Conservation (phyloP, 2,797 vertebrate species). For the Ptychadena robeensis region DNA sequence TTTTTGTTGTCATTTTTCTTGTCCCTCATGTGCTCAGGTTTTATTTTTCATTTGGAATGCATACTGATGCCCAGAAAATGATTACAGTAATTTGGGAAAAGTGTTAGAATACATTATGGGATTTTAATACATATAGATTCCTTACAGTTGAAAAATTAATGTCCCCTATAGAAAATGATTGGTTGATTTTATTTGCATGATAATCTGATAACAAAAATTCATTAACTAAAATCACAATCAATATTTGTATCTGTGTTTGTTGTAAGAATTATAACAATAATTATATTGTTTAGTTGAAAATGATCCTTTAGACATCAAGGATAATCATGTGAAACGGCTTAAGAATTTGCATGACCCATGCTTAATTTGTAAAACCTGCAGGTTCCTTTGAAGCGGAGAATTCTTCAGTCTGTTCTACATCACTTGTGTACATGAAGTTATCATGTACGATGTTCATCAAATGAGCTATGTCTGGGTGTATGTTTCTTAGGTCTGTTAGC, state of each 20-base stretch:
- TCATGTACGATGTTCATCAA: slow-evolving; percentile 10
- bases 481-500: background rate
- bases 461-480: background rate
- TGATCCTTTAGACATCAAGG: background rate
- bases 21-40: no score
- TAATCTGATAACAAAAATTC: background rate
- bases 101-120: no score
- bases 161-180: no score
- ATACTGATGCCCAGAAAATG: no score
- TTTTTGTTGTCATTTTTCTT: no score
- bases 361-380: slow-evolving; percentile 6
- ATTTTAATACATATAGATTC: no score
- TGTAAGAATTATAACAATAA: background rate
- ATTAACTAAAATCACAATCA: background rate
- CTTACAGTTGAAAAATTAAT: no score
- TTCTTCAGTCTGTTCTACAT: background rate
- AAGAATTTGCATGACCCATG: background rate
- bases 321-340: slow-evolving; percentile 1
- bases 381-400: background rate
- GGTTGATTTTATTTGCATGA: background rate
- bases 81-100: no score
- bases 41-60: no score
- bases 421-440: slow-evolving; percentile 8
- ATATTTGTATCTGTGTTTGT: background rate
- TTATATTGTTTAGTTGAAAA: background rate